Base-by-base conservation (phyloP, 1,140 invertebrate species). In the Caenorhabditis remanei region DNA sequence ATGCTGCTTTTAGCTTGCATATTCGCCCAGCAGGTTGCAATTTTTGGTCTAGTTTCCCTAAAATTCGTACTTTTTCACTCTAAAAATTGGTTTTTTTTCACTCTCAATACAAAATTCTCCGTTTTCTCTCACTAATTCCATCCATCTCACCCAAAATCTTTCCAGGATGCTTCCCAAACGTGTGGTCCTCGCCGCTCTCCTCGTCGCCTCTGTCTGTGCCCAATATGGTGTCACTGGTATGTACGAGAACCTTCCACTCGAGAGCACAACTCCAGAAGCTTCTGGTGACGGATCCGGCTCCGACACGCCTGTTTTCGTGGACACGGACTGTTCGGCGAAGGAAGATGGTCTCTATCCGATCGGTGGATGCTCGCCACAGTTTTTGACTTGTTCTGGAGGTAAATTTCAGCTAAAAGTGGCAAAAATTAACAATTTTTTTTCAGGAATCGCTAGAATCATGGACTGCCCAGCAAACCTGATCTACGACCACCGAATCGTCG, bases 311-410 rank as follows among this genome's bases (percentile, higher is more conserved):
- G 41, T 75, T n/a, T 41, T 41, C 6, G 46, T 75, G 9, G 67
- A 75, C 19, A 75, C 67, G 3, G 67, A 75, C n/a, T 75, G 67
- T 48, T 75, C 67, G 6, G 46, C 40, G 4, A 75, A 75, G n/a
- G 43, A 75, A 75, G 67, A 75, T 41, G 67, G 67, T 7, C 67
- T 75, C 43, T 75, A 75, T 32, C 13, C 67, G 4, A 75, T 75
- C n/a, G 67, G 67, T 19, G 67, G 67, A 48, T 75, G 67, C 41
- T 75, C 67, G 46, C 67, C 67, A 75, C 67, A 75, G 46, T 75
- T 75, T 9, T 75, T 75, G 43, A 75, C 67, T n/a, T 75, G 67
- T 19, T 75, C 67, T 46, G 67, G 67, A 75, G 67, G 67, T 75
- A 40, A 40, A n/a, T 48, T 46, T 6, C 0, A n/a, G 6, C n/a